A percentile compares a stretch with the other conserved stretches of the same genome.
Conservation (phyloP, 2,888 invertebrate species). For the Epinotia demarniana region DNA sequence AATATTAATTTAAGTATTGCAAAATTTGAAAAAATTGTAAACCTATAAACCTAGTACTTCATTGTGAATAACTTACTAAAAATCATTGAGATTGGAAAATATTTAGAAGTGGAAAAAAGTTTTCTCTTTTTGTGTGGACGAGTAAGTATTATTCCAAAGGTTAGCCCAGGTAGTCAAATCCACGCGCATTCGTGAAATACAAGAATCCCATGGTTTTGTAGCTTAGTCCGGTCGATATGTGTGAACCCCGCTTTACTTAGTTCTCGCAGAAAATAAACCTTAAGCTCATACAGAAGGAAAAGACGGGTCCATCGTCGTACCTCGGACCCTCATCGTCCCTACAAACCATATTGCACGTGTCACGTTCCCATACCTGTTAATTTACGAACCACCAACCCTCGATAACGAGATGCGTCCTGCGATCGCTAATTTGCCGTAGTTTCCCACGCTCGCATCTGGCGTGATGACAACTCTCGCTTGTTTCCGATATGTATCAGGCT, state of each 20-base stretch:
- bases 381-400: not conserved
- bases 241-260: not conserved
- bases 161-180: no score
- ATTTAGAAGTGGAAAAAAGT: no score
- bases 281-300: not conserved
- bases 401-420: conserved; percentile 64
- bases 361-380: conserved; percentile 8
- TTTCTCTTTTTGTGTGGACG: no score
- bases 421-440: conserved; percentile 58
- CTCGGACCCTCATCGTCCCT: not conserved
- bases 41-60: no score
- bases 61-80: no score
- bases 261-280: not conserved
- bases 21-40: no score
- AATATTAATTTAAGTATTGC: no score
- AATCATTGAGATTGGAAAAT: no score
- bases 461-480: conserved; percentile 51
- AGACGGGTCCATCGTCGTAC: no score
- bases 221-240: not conserved
- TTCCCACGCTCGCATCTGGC: conserved; percentile 80
- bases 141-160: no score
- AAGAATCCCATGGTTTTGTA: no score
- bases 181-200: no score
- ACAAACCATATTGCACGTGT: conserved; percentile 1
- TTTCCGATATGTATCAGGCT: conserved; percentile 17